Evolutionary conservation across 23 tunicate genomes (phyloP), one percentile per base, ranked within the genome.

Genomic region (Corella eumyota): DNA sequence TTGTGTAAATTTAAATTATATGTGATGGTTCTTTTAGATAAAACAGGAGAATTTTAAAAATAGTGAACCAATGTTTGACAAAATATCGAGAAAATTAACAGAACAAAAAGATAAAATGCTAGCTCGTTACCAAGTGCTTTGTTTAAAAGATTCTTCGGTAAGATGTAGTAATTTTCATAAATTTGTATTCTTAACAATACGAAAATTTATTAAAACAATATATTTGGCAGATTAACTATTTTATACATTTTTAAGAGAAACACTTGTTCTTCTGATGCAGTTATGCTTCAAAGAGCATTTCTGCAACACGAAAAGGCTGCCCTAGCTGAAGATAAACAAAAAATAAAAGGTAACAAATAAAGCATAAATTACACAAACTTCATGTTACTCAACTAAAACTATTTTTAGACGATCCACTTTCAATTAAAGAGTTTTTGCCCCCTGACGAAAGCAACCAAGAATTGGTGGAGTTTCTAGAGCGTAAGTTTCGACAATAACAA

Each of bases 221-320:
- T 7, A 13, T 54, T 54, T 54, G 21, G n/a, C n/a, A n/a, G n/a
- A n/a, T n/a, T n/a, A n/a, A n/a, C n/a, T n/a, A n/a, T 11, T 11
- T 11, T 44, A 44, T 11, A 11, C 48, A 11, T 22, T 58, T 51
- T 60, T 30, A 64, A 80, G 95, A 71, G 78, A 61, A 73, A 66
- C 11, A 62, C 48, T 15, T 86, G 80, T 62, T 77, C 85, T 0
- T 77, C 95, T 65, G 86, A 86, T 30, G 58, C 49, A 50, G 95
- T 86, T 15, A 78, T 86, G 86, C 57, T 86, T 5, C 80, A 77
- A 44, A 62, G 95, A 36, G 38, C 69, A 33, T 86, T 77, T 58
- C 58, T 77, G 30, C 95, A 86, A 53, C 56, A 66, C 29, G 95
- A 86, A 66, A 60, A 66, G 27, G 67, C 80, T 13, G 60, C 40